Conservation (phyloP, 2,797 vertebrate species). For the Sternotherus odoratus region DNA sequence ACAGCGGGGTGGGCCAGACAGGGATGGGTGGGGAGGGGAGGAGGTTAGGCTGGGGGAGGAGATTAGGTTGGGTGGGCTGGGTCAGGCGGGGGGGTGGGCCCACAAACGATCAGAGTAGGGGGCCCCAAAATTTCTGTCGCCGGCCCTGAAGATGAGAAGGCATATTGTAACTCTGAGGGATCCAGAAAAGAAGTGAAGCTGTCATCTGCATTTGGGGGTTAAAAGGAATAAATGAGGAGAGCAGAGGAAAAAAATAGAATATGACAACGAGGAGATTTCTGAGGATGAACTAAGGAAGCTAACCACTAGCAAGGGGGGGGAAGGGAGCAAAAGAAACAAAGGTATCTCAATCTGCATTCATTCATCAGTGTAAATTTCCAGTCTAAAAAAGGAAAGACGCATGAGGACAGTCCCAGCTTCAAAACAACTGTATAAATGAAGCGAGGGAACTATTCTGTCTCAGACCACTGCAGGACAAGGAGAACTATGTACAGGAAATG, state of each 20-base stretch:
- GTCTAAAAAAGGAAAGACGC: neutral
- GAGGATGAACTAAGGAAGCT: neutral
- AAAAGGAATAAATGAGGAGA: neutral
- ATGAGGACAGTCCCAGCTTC: neutral
- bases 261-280: neutral
- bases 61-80: no score
- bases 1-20: no score
- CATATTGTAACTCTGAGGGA: neutral
- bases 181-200: neutral
- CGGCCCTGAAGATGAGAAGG: neutral
- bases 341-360: rapidly evolving
- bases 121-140: no score
- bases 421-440: neutral
- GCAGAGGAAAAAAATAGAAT: rapidly evolving
- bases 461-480: neutral
- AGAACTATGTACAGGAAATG: neutral
- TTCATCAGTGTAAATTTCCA: neutral
- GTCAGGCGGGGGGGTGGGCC: no score
- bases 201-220: neutral
- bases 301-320: neutral
- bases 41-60: no score
- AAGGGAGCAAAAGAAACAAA: neutral
- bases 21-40: no score
- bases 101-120: no score
- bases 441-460: neutral